These are phyloP conservation scores for Coenonympha arcania DNA, from an alignment of 2,888 invertebrate species.

Conservation along the genomic window DNA sequence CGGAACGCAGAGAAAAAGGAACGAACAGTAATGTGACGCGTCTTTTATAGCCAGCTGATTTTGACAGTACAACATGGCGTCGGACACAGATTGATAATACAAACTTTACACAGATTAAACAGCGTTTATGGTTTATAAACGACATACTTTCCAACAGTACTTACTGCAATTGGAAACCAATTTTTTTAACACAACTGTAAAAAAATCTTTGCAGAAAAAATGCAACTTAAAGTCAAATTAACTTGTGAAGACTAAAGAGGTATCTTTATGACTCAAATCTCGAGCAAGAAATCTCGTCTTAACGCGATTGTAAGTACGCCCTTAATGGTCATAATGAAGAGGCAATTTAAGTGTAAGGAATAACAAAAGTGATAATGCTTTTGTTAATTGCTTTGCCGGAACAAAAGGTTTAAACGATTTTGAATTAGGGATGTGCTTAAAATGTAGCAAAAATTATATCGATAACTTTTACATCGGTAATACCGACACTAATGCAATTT, in stretches of 20 bases:
- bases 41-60: too few species aligned
- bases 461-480: too few species aligned
- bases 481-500: too few species aligned
- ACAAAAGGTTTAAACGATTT: slow-evolving; percentile 13
- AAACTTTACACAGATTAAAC: too few species aligned
- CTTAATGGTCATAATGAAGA: slow-evolving; percentile 4
- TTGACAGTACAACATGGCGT: too few species aligned
- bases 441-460: not conserved
- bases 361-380: slow-evolving; percentile 20
- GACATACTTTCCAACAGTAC: too few species aligned
- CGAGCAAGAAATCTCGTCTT: slow-evolving; percentile 1
- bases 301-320: slow-evolving; percentile 7
- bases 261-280: not conserved
- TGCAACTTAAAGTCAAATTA: not conserved
- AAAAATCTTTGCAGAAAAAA: not conserved
- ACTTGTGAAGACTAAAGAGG: not conserved
- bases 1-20: too few species aligned
- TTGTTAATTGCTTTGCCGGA: slow-evolving; percentile 14
- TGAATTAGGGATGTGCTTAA: slow-evolving; percentile 1
- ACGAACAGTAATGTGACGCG: too few species aligned
- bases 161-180: too few species aligned
- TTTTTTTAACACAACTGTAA: too few species aligned
- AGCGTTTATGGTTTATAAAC: too few species aligned
- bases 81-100: too few species aligned
- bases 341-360: slow-evolving; percentile 13